Percentiles rank a stretch among this genome's conserved stretches.
Conservation (phyloP, 2,113 vertebrate genomes). For the Rhinoderma darwinii region DNA sequence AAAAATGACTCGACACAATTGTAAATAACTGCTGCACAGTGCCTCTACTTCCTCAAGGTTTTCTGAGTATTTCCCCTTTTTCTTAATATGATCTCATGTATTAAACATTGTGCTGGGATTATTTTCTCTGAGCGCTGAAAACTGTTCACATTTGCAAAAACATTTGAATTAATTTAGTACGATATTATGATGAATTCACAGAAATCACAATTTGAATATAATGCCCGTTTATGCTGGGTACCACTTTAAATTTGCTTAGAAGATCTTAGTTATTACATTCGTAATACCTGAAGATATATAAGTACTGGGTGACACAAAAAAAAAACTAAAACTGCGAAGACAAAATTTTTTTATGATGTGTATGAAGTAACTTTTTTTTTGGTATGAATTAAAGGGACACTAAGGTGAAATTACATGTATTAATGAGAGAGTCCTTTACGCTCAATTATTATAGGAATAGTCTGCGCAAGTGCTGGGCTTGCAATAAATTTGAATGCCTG, state of each 20-base stretch:
- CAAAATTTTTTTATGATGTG: too few species aligned
- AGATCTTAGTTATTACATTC: background rate
- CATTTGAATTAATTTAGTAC: background rate
- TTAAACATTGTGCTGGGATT: background rate
- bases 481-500: background rate
- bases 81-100: background rate
- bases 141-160: background rate
- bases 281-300: too few species aligned
- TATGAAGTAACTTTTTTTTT: too few species aligned
- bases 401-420: background rate
- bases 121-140: background rate
- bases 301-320: background rate
- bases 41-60: background rate
- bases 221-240: background rate
- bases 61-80: background rate
- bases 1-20: background rate
- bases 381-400: background rate
- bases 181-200: background rate
- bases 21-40: background rate
- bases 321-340: background rate
- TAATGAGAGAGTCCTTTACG: background rate
- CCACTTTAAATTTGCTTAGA: background rate
- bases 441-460: too few species aligned
- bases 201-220: background rate
- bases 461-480: background rate